phyloP scores from a whole-genome alignment of 2,797 vertebrate species.

The Myiothlypis chrysogaster region DNA sequence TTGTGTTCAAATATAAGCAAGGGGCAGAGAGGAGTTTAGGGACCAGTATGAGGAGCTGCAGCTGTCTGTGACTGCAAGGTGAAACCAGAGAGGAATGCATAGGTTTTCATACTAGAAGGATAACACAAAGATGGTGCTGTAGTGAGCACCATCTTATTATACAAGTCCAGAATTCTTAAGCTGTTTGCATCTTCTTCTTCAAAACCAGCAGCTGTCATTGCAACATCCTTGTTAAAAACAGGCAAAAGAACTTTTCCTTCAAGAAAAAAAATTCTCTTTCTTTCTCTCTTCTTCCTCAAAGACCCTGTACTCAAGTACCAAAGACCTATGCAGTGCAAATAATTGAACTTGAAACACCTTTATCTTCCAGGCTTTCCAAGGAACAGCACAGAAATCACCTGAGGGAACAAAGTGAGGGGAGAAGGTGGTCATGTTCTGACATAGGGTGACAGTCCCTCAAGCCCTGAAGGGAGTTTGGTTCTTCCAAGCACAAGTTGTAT shows the following conservation, averaged over 20 bases:
- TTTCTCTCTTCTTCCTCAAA: neutral
- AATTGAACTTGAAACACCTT: neutral
- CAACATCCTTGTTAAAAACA: neutral
- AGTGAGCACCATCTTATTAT: neutral
- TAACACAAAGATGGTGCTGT: neutral
- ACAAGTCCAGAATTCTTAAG: neutral
- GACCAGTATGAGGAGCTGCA: neutral
- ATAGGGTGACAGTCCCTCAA: fast-evolving
- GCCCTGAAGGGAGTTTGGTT: too few species aligned
- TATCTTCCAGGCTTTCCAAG: neutral
- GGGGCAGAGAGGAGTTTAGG: neutral
- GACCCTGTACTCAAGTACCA: neutral
- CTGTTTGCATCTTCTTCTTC: neutral
- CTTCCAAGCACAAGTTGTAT: neutral
- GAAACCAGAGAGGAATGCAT: neutral
- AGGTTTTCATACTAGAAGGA: neutral
- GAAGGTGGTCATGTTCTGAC: neutral
- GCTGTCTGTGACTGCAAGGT: neutral
- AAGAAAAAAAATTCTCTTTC: neutral
- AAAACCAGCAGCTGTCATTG: neutral
- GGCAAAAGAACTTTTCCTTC: neutral
- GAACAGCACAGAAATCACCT: neutral
- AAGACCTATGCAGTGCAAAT: neutral
- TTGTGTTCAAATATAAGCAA: neutral
- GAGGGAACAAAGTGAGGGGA: neutral